phyloP scores from a whole-genome alignment of 2,113 vertebrate genomes.

The Clupea harengus region DNA sequence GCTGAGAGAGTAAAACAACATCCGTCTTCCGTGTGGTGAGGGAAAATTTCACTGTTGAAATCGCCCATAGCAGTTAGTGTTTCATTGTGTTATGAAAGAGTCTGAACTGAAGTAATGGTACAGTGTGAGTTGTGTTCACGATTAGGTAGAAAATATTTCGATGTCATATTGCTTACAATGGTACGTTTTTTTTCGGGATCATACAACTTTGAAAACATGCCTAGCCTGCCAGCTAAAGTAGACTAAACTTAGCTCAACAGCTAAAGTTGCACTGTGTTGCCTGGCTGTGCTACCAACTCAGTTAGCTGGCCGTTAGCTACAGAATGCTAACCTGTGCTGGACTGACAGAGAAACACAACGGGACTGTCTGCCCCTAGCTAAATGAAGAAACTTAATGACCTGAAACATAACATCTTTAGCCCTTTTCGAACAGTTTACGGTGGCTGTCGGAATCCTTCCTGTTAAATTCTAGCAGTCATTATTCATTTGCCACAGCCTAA shows the following conservation, averaged over 20 bases:
- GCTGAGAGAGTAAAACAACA: conserved; percentile 21
- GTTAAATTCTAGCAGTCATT: neutral
- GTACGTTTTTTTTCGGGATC: neutral
- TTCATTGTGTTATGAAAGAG: neutral
- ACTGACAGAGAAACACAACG: neutral
- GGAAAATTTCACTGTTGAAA: conserved; percentile 35
- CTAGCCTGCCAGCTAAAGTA: neutral
- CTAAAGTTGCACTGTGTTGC: neutral
- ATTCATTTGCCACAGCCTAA: neutral
- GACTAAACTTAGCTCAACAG: neutral
- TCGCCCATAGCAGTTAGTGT: conserved; percentile 10
- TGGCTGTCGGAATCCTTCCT: neutral
- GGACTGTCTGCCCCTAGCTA: neutral
- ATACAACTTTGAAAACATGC: neutral
- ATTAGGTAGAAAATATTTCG: neutral
- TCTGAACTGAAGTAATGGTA: neutral
- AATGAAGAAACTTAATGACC: neutral
- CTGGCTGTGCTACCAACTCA: neutral
- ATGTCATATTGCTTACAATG: neutral
- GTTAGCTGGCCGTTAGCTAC: neutral
- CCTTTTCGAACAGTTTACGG: neutral
- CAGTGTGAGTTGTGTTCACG: neutral
- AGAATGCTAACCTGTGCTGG: neutral
- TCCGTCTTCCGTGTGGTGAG: conserved; percentile 41
- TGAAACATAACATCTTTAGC: neutral